Base-by-base conservation (phyloP, 2,888 invertebrate genomes). In the Athetis lepigone region DNA sequence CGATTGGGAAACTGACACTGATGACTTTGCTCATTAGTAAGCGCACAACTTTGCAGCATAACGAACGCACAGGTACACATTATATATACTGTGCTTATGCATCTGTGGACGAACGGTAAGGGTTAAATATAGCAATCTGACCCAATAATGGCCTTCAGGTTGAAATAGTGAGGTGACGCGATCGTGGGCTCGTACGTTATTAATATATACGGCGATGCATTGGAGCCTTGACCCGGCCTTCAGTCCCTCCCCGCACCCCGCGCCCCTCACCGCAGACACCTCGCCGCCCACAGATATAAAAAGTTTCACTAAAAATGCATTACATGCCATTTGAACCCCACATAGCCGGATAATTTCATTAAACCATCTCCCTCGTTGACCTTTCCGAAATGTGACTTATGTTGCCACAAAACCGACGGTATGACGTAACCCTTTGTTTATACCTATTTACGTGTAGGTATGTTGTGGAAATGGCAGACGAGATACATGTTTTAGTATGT, bases 211-310 rank as follows among this genome's bases (percentile, higher is more conserved):
- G 71, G 63, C 79, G 81, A 81, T 89, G 91, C 88, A 90, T 82
- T 80, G 75, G 61, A 77, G 81, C 93, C 93, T 91, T 93, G 93
- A 90, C 93, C 92, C 58, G 85, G 79, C 92, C 92, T 91, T 90
- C 87, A 85, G 33, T 33, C 33, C 85, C 75, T n/a, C 56, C 52
- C 67, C 76, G 58, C 69, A 39, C 40, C 46, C 72, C 51, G 21
- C 60, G 42, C 60, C 61, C 68, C 59, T 49, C 58, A 45, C 50
- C 46, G 61, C 54, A 27, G 56, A 33, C 64, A 62, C 69, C 50
- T 45, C 62, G 46, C 66, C 68, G 37, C 49, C 57, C 58, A 42
- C 71, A 67, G 69, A 74, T 69, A 75, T 75, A 75, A 79, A 76
- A 61, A 70, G 67, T 73, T 70, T 63, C 67, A 78, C 72, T 78